A percentile compares a stretch with the other conserved stretches of the same genome.
These are phyloP conservation scores for Drosophila parthenogenetica DNA, from an alignment of 2,888 invertebrate species.

Conservation along the genomic window DNA sequence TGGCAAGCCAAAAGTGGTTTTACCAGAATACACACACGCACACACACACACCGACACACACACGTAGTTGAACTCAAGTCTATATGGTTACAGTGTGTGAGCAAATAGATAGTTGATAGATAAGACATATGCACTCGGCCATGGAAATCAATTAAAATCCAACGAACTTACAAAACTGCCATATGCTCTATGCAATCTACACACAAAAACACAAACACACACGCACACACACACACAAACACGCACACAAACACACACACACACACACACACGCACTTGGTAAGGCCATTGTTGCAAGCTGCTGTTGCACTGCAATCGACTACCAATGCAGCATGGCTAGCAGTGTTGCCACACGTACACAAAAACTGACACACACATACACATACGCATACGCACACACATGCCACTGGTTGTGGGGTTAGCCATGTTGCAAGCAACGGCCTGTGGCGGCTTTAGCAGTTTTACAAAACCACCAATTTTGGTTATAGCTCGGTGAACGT, in stretches of 20 bases:
- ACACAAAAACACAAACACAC: slow-evolving; percentile 11
- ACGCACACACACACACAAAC: not conserved
- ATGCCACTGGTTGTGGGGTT: slow-evolving; percentile 23
- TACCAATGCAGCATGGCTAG: slow-evolving; percentile 66
- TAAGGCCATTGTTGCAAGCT: slow-evolving; percentile 59
- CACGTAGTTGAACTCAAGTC: slow-evolving; percentile 3
- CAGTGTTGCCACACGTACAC: slow-evolving; percentile 43
- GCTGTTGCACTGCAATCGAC: slow-evolving; percentile 68
- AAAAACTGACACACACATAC: slow-evolving; percentile 29
- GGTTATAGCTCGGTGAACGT: slow-evolving; percentile 59
- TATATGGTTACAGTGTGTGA: slow-evolving; percentile 36
- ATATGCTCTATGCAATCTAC: slow-evolving; percentile 8
- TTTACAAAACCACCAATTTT: slow-evolving; percentile 78
- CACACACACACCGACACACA: slow-evolving; percentile 20
- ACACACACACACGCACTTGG: slow-evolving; percentile 17
- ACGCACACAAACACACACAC: slow-evolving; percentile 8
- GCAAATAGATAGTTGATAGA: slow-evolving; percentile 63
- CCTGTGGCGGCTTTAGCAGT: slow-evolving; percentile 63
- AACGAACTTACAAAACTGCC: slow-evolving; percentile 58
- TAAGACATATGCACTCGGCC: slow-evolving; percentile 77
- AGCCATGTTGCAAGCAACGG: slow-evolving; percentile 45
- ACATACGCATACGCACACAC: slow-evolving; percentile 22
- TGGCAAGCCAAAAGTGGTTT: slow-evolving; percentile 11
- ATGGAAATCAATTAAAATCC: slow-evolving; percentile 84
- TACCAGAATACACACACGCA: slow-evolving; percentile 20